phyloP scores from a whole-genome alignment of 2,797 vertebrate genomes.

The Muscicapa comitata region DNA sequence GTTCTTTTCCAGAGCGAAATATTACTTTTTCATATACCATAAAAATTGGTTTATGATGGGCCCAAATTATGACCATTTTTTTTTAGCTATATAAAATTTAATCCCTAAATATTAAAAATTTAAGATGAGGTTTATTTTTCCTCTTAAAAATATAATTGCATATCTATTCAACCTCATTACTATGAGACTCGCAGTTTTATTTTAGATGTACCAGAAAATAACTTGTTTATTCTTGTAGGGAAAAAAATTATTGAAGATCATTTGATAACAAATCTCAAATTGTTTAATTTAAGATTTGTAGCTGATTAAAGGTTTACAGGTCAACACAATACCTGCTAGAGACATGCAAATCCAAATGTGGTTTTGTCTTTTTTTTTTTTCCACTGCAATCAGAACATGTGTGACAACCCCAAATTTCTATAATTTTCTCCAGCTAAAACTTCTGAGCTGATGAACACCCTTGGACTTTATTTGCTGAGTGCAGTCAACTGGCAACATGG shows the following conservation, averaged over 20 bases:
- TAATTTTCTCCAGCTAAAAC: neutral
- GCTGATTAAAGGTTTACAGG: neutral
- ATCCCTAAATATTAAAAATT: conserved; percentile 12
- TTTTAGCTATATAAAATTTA: neutral
- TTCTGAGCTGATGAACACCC: neutral
- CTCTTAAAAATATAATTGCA: neutral
- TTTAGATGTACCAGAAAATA: neutral
- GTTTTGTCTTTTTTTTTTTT: neutral
- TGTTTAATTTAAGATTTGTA: neutral
- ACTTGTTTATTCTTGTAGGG: rapidly evolving
- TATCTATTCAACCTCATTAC: neutral
- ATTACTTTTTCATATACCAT: neutral
- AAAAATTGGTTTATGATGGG: neutral
- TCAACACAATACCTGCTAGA: neutral
- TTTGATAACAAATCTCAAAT: neutral
- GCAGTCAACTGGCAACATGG: neutral
- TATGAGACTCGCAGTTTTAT: neutral
- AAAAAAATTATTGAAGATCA: neutral
- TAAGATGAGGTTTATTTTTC: neutral
- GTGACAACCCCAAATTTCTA: neutral
- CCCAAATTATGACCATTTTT: neutral
- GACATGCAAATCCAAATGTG: rapidly evolving
- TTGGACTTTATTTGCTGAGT: neutral
- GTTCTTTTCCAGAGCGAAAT: neutral
- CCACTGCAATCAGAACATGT: neutral